Percentiles rank a stretch among this genome's conserved stretches.
Conservation (phyloP, 2,888 invertebrate species). For the Cephus runcator region DNA sequence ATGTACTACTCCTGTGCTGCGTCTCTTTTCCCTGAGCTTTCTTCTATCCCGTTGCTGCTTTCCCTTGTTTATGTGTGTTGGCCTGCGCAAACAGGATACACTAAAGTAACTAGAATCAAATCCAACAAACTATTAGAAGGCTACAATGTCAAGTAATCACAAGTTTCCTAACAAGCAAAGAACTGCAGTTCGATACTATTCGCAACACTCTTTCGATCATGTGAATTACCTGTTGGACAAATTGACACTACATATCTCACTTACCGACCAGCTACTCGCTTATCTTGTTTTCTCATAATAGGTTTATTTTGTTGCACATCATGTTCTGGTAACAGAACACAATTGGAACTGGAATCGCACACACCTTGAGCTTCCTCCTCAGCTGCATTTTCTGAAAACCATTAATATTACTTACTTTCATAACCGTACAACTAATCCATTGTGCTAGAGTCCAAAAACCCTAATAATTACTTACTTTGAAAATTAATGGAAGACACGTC, state of each 20-base stretch:
- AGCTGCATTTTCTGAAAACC: conserved; percentile 37
- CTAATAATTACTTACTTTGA: conserved; percentile 40
- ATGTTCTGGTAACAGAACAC: conserved; percentile 46
- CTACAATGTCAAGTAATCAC: conserved; percentile 2
- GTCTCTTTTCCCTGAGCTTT: conserved; percentile 70
- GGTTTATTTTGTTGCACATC: conserved; percentile 51
- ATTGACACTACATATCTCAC: conserved; percentile 10
- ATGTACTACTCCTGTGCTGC: conserved; percentile 72
- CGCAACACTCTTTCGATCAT: not conserved
- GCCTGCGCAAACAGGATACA: conserved; percentile 56
- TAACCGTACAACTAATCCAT: not conserved
- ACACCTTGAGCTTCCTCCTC: conserved; percentile 52
- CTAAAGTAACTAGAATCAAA: conserved; percentile 46
- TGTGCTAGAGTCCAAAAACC: not conserved
- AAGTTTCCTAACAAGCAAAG: not conserved
- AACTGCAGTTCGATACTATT: not conserved
- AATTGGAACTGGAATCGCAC: conserved; percentile 47
- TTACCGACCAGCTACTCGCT: conserved; percentile 51
- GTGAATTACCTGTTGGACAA: not conserved
- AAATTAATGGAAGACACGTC: conserved; percentile 45
- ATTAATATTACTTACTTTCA: conserved; percentile 4
- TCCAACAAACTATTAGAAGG: conserved; percentile 33
- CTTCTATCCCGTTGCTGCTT: conserved; percentile 70
- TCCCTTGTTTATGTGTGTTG: conserved; percentile 69
- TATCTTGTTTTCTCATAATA: conserved; percentile 53